Percentiles rank a stretch among this genome's conserved stretches.
Conservation (phyloP, 2,113 vertebrate species). For the Odocoileus hemionus region DNA sequence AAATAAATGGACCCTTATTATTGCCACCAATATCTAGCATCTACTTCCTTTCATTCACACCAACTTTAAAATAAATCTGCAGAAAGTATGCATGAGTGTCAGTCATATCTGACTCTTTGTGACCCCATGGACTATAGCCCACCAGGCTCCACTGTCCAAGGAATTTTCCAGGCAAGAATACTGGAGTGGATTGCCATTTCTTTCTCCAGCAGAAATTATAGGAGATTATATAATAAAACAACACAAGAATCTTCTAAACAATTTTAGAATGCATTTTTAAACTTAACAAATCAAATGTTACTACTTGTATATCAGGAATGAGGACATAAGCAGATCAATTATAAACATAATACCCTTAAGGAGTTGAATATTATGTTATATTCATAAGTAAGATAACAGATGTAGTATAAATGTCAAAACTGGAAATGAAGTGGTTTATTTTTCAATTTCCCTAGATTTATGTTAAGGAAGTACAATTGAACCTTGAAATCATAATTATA, state of each 20-base stretch:
- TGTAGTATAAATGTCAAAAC: conserved; percentile 36
- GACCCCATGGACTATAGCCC: background rate
- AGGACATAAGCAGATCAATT: conserved; percentile 20
- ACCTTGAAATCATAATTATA: conserved; percentile 47
- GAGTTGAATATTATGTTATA: conserved; percentile 37
- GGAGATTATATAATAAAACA: conserved; percentile 29
- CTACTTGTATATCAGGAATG: conserved; percentile 30
- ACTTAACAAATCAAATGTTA: conserved; percentile 23
- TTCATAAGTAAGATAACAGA: conserved; percentile 63
- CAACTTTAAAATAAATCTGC: conserved; percentile 25
- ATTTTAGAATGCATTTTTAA: conserved; percentile 40
- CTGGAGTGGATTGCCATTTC: background rate
- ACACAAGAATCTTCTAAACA: conserved; percentile 1
- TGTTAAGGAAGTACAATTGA: conserved; percentile 34
- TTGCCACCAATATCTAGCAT: background rate
- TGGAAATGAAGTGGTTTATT: conserved; percentile 48
- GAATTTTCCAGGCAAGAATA: background rate
- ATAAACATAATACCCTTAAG: conserved; percentile 38
- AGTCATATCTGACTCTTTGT: background rate
- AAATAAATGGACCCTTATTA: conserved; percentile 14
- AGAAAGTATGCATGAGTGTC: background rate
- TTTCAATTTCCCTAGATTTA: conserved; percentile 63
- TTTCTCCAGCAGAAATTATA: background rate
- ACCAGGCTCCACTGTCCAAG: background rate
- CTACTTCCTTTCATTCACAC: background rate